phyloP scores from a whole-genome alignment of 2,797 vertebrate species.

The Potorous gilbertii region DNA sequence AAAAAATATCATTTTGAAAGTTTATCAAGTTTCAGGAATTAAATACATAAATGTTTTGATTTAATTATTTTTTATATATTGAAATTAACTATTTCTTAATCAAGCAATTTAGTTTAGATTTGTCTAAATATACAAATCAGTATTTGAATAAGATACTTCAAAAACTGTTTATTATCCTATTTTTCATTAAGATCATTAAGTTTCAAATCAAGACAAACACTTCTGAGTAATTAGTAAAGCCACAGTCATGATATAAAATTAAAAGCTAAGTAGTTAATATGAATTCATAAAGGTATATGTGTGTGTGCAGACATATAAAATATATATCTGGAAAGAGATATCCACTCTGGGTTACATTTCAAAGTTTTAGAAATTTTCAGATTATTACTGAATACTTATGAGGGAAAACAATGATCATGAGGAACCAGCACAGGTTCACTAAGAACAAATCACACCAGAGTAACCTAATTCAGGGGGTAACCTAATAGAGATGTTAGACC shows the following conservation, averaged over 20 bases:
- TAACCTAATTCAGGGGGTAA: neutral
- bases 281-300: neutral
- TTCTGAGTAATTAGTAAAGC: slow-evolving; percentile 18
- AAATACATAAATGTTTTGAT: slow-evolving; percentile 11
- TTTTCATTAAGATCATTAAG: slow-evolving; percentile 15
- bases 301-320: neutral
- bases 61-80: neutral
- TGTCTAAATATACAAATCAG: neutral
- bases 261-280: neutral
- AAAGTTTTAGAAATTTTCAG: neutral
- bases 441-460: neutral
- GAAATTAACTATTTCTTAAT: slow-evolving; percentile 5
- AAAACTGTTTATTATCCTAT: neutral
- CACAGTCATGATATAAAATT: slow-evolving; percentile 10
- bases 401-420: neutral
- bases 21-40: slow-evolving; percentile 12
- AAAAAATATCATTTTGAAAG: neutral
- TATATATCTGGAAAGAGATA: neutral
- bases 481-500: neutral
- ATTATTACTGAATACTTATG: neutral
- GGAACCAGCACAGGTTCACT: neutral
- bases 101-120: neutral
- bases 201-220: neutral
- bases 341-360: neutral
- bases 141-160: neutral